phyloP scores from a whole-genome alignment of 2,113 vertebrate genomes.

The Rhodinocichla rosea region DNA sequence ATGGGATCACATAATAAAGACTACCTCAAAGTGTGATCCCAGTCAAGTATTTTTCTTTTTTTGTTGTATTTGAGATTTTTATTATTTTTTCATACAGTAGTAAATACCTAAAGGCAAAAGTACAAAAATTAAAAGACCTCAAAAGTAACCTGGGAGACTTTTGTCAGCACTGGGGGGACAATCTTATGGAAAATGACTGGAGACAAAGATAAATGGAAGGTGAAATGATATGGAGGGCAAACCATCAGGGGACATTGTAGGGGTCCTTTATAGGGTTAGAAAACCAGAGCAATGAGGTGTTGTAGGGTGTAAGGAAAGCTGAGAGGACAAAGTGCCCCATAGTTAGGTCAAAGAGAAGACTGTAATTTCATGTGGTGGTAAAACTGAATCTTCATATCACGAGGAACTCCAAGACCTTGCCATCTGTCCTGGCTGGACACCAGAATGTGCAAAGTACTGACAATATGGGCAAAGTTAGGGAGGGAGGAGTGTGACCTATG shows the following conservation, averaged over 20 bases:
- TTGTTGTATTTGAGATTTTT: background rate
- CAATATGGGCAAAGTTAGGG: background rate
- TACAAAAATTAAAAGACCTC: background rate
- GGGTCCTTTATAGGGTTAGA: background rate
- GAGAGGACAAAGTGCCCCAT: background rate
- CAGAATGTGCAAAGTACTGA: background rate
- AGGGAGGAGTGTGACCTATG: background rate
- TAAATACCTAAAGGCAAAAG: background rate
- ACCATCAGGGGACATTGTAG: background rate
- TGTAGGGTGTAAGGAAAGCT: background rate
- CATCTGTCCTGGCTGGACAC: background rate
- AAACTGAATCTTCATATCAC: background rate
- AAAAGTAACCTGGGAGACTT: background rate
- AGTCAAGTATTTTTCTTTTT: background rate
- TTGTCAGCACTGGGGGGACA: background rate
- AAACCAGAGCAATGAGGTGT: background rate
- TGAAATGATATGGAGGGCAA: background rate
- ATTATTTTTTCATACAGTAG: background rate
- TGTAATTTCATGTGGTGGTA: background rate
- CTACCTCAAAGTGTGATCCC: background rate
- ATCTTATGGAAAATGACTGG: background rate
- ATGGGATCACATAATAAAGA: background rate
- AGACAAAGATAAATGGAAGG: background rate
- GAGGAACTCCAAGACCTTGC: background rate
- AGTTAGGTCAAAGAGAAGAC: background rate